phyloP scores from a whole-genome alignment of 2,888 invertebrate species.

The Sylvicola fuscatus region DNA sequence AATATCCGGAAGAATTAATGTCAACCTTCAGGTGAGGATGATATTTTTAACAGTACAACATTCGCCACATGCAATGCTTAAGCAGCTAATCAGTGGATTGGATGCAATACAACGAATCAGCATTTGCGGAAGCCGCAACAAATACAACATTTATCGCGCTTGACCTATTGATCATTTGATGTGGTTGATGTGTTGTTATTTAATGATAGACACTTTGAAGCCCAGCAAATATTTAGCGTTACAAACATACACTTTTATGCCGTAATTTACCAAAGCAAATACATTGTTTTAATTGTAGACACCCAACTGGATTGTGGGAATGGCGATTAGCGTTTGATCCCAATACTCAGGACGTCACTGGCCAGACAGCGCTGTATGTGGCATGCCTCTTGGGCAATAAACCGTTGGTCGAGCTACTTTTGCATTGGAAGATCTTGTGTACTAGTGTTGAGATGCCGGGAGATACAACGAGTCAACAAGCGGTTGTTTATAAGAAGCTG shows the following conservation, averaged over 20 bases:
- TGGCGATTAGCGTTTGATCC: slow-evolving; percentile 83
- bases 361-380: slow-evolving; percentile 78
- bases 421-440: slow-evolving; percentile 44
- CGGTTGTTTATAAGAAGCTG: slow-evolving; percentile 12
- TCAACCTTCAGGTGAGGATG: slow-evolving; percentile 32
- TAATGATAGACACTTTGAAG: no score
- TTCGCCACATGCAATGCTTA: no score
- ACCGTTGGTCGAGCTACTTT: slow-evolving; percentile 52
- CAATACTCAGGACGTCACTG: slow-evolving; percentile 74
- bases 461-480: slow-evolving; percentile 7
- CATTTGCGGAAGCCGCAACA: slow-evolving; percentile 2
- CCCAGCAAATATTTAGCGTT: no score
- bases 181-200: no score
- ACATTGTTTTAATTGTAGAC: slow-evolving; percentile 25
- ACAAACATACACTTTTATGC: no score
- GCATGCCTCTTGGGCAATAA: slow-evolving; percentile 69
- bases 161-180: no score
- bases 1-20: slow-evolving; percentile 53
- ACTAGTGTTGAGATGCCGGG: slow-evolving; percentile 13
- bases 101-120: slow-evolving; percentile 1
- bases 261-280: no score
- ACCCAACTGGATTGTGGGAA: slow-evolving; percentile 52
- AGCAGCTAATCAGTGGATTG: no score
- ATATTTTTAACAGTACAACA: not conserved
- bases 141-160: no score